Evolutionary conservation across 2,888 invertebrate species (phyloP).

Genomic region (Cephus spinipes): DNA sequence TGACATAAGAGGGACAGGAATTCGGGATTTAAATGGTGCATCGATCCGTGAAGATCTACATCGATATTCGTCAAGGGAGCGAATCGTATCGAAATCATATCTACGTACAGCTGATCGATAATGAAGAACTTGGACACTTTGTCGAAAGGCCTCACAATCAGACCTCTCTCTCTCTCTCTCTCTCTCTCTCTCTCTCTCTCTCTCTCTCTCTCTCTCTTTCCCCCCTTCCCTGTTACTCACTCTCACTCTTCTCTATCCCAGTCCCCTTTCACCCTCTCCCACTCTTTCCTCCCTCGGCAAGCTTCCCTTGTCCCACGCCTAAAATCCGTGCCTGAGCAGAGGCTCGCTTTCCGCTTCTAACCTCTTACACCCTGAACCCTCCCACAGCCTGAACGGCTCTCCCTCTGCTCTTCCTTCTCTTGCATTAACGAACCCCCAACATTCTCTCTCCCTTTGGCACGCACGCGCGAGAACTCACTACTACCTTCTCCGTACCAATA

Average conservation of each 20-base stretch:
- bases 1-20: neutral
- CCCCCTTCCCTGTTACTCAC: neutral
- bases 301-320: constrained; percentile 36
- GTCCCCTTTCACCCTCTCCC: neutral
- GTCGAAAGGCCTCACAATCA: neutral
- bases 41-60: neutral
- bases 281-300: constrained; percentile 31
- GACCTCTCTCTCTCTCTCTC: neutral
- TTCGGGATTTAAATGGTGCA: neutral
- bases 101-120: neutral
- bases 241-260: neutral
- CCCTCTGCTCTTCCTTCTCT: constrained; percentile 16
- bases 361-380: neutral
- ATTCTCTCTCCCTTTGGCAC: constrained; percentile 14
- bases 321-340: constrained; percentile 12
- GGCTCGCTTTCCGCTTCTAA: neutral
- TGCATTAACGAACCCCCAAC: neutral
- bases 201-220: neutral
- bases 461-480: constrained; percentile 37
- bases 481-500: constrained; percentile 12
- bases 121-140: neutral
- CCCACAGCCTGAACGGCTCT: constrained; percentile 27
- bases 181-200: neutral
- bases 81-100: neutral
- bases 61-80: neutral